Evolutionary conservation across 2,113 vertebrate species (phyloP).

Genomic region (Pseudopipra pipra): DNA sequence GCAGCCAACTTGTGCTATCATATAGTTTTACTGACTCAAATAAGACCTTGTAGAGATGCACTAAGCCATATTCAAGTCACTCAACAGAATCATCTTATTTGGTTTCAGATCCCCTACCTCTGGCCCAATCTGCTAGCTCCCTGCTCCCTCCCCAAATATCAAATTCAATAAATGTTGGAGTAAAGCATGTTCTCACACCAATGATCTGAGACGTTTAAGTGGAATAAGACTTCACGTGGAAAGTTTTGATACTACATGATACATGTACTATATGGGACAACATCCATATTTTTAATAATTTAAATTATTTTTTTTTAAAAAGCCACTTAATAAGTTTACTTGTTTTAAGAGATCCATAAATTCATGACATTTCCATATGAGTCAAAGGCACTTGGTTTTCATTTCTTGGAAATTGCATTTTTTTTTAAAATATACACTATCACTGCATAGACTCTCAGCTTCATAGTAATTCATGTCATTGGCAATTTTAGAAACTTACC

Average conservation of each 20-base stretch:
- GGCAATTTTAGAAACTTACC: slow-evolving; percentile 12
- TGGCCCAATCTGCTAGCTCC: not conserved
- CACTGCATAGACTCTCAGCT: not conserved
- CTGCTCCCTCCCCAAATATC: not conserved
- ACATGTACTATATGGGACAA: not conserved
- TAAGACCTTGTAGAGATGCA: not conserved
- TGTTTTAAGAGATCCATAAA: not conserved
- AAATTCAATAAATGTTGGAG: not conserved
- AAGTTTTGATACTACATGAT: accelerated
- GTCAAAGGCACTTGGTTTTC: not conserved
- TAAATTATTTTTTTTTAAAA: not conserved
- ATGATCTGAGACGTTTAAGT: not conserved
- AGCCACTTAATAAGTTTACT: not conserved
- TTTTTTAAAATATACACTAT: not conserved
- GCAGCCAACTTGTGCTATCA: not conserved
- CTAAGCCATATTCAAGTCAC: not conserved
- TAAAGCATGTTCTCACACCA: not conserved
- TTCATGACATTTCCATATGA: not conserved
- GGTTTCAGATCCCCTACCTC: not conserved
- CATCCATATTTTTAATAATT: not conserved
- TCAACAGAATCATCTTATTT: not conserved
- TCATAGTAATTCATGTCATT: not conserved
- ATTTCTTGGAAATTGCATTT: not conserved
- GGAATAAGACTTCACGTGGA: not conserved
- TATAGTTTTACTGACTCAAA: not conserved